Evolutionary conservation across 1,140 invertebrate genomes (phyloP).

Genomic region (Lucilia sericata): DNA sequence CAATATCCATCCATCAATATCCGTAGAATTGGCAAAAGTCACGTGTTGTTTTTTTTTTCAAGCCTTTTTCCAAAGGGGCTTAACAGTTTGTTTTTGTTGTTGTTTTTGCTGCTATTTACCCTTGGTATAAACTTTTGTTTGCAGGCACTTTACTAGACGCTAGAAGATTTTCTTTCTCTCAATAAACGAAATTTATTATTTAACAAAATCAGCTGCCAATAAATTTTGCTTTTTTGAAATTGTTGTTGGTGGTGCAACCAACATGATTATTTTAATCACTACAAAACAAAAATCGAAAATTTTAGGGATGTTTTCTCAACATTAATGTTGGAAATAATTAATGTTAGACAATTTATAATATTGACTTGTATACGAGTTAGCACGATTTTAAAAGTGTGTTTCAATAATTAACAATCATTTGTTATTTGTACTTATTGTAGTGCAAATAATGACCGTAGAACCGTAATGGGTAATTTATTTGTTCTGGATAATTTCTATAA

Average conservation of each 20-base stretch:
- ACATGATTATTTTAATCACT: background rate
- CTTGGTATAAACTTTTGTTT: background rate
- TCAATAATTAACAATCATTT: too few species aligned
- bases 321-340: background rate
- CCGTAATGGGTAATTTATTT: too few species aligned
- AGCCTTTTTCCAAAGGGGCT: background rate
- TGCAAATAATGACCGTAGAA: too few species aligned
- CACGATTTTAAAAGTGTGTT: too few species aligned
- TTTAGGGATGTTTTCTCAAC: background rate
- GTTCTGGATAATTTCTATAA: too few species aligned
- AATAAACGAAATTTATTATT: background rate
- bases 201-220: conserved; percentile 1
- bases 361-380: too few species aligned
- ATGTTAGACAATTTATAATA: background rate
- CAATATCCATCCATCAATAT: too few species aligned
- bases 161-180: background rate
- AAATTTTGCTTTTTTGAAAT: background rate
- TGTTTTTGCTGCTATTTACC: background rate
- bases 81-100: too few species aligned
- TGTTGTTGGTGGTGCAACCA: background rate
- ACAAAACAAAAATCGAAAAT: background rate
- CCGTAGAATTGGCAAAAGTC: background rate
- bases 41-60: background rate
- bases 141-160: background rate
- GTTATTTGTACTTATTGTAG: too few species aligned